Evolutionary conservation across 2,888 invertebrate species (phyloP).

Genomic region (Mallateleia sp.): DNA sequence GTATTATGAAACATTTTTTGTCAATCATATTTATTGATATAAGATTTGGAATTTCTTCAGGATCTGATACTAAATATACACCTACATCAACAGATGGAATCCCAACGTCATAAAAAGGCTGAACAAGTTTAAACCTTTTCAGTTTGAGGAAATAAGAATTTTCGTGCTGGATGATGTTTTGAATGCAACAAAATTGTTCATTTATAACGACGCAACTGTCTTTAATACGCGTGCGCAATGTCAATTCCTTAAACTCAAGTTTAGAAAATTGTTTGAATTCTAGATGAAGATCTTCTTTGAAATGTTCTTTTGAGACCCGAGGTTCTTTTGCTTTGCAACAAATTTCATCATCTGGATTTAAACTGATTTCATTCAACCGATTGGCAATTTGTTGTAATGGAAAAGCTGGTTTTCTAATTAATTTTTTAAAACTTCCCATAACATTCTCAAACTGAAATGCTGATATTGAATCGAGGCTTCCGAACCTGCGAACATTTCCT

Average conservation of each 20-base stretch:
- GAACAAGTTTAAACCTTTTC: not conserved
- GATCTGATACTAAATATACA: too few species aligned
- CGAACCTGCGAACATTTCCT: conserved; percentile 24
- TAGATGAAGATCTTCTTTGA: not conserved
- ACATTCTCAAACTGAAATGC: conserved; percentile 61
- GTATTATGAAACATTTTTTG: too few species aligned
- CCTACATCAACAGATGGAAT: conserved; percentile 7
- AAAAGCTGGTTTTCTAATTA: conserved; percentile 42
- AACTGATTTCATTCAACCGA: too few species aligned
- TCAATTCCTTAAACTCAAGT: conserved; percentile 4
- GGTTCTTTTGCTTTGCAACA: too few species aligned
- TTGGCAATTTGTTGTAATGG: conserved; percentile 56
- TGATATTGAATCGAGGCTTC: conserved; percentile 43
- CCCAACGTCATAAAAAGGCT: conserved; percentile 12
- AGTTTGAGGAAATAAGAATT: not conserved
- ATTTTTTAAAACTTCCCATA: conserved; percentile 48
- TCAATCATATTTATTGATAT: too few species aligned
- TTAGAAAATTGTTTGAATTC: not conserved
- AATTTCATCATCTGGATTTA: too few species aligned
- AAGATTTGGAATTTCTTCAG: too few species aligned
- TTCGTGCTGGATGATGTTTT: conserved; percentile 8
- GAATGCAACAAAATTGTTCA: not conserved
- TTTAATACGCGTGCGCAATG: not conserved
- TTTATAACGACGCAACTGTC: conserved; percentile 1
- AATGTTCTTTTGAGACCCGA: conserved; percentile 11